Percentiles rank a stretch among this genome's conserved stretches.
Evolutionary conservation across 2,888 invertebrate species (phyloP).

Genomic region (Girardia tigrina): DNA sequence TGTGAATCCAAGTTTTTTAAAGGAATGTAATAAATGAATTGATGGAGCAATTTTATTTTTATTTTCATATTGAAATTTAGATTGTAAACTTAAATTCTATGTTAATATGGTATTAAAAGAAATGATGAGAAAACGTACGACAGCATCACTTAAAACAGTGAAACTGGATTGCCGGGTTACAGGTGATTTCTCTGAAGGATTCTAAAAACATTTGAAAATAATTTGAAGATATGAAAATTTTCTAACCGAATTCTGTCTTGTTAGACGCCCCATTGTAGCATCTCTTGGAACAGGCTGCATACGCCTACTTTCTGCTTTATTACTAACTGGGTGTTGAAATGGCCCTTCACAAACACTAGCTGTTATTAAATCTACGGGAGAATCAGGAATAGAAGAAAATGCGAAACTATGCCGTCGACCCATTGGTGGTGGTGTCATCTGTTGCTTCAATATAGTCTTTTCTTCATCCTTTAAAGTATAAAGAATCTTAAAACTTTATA

Average conservation of each 20-base stretch:
- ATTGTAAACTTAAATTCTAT: too few relatives aligned
- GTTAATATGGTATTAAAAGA: too few relatives aligned
- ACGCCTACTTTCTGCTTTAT: background rate
- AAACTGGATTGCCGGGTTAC: slow-evolving; percentile 10
- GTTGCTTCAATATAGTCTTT: slow-evolving; percentile 7
- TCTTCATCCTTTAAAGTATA: slow-evolving; percentile 8
- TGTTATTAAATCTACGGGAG: background rate
- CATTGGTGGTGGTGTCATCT: slow-evolving; percentile 8
- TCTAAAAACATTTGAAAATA: background rate
- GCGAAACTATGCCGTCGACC: background rate
- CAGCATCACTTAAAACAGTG: background rate
- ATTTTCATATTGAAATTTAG: too few relatives aligned
- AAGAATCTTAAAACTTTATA: too few relatives aligned
- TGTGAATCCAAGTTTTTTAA: too few relatives aligned
- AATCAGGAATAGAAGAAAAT: slow-evolving; percentile 3
- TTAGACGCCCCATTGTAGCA: background rate
- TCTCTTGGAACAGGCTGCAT: background rate
- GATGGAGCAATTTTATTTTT: too few relatives aligned
- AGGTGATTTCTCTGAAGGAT: background rate
- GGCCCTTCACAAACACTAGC: background rate
- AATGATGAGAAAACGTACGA: background rate
- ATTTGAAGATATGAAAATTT: background rate
- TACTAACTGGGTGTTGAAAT: background rate
- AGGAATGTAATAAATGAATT: too few relatives aligned
- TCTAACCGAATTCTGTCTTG: background rate